Base-by-base conservation (phyloP, 2,888 invertebrate species). In the Yponomeuta plumbellus region DNA sequence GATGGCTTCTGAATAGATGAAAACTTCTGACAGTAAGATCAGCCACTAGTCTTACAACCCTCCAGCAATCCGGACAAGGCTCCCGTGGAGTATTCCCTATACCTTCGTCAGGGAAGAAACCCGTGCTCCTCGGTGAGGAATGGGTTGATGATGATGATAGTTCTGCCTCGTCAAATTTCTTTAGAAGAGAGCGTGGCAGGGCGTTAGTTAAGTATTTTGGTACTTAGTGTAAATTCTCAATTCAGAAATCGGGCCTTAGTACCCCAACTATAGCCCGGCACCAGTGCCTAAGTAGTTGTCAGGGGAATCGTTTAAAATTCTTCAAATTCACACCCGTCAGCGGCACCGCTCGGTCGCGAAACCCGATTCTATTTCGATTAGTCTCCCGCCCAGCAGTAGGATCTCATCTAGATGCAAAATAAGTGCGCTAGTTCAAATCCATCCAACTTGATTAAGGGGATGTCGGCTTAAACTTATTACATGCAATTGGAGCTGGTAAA, bases 291-390 rank as follows among this genome's bases (percentile, higher is more conserved):
- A 34, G 44, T 52, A 52, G 44, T 52, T 17, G 44, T 11, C 59
- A 59, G 59, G 2, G 13, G 23, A 59, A 23, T 23, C 59, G 21
- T 59, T 59, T 59, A 59, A 59, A 52, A 10, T 52, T 52, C 44
- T 52, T 52, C 44, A 52, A 52, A 52, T 52, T 52, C 44, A 52
- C 34, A 44, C 22, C 61, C 26, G 52, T 20, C 23, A 58, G 57
- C n/a, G 40, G 57, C 56, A 64, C 40, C 13, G 20, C 64, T 64
- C 52, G n/a, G 44, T 52, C 44, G 44, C 44, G 44, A 22, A 56
- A 39, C 13, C 40, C 65, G 63, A 66, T 56, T 63, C 62, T 57
- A 58, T 68, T 68, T 66, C 68, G 66, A 68, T 68, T 64, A 68
- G 66, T 64, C 63, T 56, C 13, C 64, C 44, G 34, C n/a, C 17